Evolutionary conservation across 2,113 vertebrate genomes (phyloP).

Genomic region (Zosterops pallidus): DNA sequence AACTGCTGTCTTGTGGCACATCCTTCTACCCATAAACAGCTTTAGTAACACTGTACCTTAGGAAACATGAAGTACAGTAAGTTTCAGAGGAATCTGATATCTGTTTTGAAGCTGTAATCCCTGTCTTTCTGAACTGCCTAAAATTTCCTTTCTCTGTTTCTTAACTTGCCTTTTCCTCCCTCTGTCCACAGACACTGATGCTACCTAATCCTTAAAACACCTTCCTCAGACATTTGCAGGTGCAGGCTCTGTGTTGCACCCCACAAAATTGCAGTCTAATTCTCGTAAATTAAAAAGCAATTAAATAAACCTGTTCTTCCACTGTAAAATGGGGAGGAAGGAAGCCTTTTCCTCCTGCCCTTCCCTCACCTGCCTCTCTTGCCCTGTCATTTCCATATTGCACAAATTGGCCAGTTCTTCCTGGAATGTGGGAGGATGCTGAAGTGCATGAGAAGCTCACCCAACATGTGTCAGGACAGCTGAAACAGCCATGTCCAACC

Average conservation of each 20-base stretch:
- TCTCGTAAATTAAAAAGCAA: not conserved
- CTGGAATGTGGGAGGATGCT: not conserved
- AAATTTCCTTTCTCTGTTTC: not conserved
- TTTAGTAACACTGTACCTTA: not conserved
- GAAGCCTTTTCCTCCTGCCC: not conserved
- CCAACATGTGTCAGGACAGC: not conserved
- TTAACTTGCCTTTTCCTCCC: not conserved
- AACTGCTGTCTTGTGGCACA: not conserved
- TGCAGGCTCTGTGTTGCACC: not conserved
- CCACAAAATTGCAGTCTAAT: not conserved
- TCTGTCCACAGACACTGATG: not conserved
- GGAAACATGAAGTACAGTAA: not conserved
- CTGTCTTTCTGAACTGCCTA: not conserved
- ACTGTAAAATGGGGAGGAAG: not conserved
- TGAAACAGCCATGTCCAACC: fast-evolving
- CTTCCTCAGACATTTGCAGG: not conserved
- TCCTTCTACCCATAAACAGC: not conserved
- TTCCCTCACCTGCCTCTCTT: not conserved
- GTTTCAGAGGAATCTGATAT: not conserved
- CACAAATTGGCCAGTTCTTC: not conserved
- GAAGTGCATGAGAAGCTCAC: not conserved
- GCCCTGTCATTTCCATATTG: not conserved
- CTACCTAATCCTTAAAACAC: not conserved
- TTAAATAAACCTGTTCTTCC: slow-evolving; percentile 37
- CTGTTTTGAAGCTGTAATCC: not conserved